phyloP scores from a whole-genome alignment of 1,140 invertebrate genomes.

The Polypedilum vanderplanki region DNA sequence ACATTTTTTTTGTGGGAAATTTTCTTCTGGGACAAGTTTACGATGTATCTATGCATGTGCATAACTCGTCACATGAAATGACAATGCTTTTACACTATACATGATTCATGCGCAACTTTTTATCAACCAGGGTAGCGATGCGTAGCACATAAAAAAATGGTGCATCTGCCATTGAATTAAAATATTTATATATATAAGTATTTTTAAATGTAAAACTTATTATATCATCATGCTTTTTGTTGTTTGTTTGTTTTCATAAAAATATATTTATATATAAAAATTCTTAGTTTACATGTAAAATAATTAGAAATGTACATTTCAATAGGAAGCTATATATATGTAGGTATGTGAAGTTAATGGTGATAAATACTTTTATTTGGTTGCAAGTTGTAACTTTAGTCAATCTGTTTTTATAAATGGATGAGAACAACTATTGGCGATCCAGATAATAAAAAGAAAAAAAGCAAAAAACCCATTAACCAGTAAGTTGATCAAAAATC shows the following conservation, averaged over 20 bases:
- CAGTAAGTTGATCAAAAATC: neutral
- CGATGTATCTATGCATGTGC: neutral
- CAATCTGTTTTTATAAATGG: neutral
- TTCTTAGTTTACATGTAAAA: slow-evolving; percentile 6
- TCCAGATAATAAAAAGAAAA: neutral
- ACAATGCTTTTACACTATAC: neutral
- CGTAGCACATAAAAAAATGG: slow-evolving; percentile 17
- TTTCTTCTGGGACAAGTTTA: neutral
- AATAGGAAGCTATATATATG: neutral
- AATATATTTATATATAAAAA: neutral
- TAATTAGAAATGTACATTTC: neutral
- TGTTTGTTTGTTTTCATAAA: neutral
- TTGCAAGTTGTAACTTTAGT: neutral
- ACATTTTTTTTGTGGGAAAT: neutral
- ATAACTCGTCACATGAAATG: neutral
- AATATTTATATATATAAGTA: neutral
- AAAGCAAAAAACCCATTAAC: slow-evolving; percentile 17
- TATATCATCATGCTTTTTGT: neutral
- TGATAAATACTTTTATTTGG: neutral
- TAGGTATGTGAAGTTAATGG: neutral
- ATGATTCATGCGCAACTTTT: neutral
- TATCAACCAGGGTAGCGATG: slow-evolving; percentile 10
- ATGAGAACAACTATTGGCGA: neutral
- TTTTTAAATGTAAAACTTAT: neutral
- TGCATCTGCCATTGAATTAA: neutral